Conservation (phyloP, 2,797 vertebrate species). For the Psittacula echo region DNA sequence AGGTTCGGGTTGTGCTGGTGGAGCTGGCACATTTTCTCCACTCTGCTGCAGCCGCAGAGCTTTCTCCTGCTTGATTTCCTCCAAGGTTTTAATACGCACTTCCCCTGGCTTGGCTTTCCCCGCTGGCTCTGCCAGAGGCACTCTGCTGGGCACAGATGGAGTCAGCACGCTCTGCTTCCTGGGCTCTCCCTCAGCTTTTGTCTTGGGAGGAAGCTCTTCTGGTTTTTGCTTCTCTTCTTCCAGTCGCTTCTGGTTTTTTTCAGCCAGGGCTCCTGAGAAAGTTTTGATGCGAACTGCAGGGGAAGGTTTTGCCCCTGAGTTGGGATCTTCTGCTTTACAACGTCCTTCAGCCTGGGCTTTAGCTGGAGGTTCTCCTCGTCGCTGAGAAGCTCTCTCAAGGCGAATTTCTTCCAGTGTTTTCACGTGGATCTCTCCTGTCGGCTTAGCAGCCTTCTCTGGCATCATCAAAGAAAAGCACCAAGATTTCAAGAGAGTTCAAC, state of each 20-base stretch:
- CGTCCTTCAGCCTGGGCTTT: conserved; percentile 57
- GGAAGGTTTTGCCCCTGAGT: conserved; percentile 2
- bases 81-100: conserved; percentile 89
- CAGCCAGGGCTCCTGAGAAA: conserved; percentile 81
- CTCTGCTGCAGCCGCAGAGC: conserved; percentile 80
- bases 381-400: conserved; percentile 84
- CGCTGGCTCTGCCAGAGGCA: conserved; percentile 27
- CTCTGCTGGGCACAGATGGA: not conserved
- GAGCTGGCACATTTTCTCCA: conserved; percentile 13
- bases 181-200: conserved; percentile 33
- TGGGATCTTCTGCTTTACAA: conserved; percentile 51
- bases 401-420: conserved; percentile 94
- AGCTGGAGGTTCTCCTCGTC: conserved; percentile 53
- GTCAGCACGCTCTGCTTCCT: conserved; percentile 9
- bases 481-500: not conserved
- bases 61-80: conserved; percentile 94
- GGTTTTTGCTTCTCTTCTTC: conserved; percentile 73
- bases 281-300: conserved; percentile 72
- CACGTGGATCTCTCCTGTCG: conserved; percentile 83
- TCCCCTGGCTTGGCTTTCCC: conserved; percentile 54
- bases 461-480: not conserved
- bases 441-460: conserved; percentile 70
- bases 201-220: conserved; percentile 41
- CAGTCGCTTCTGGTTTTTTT: conserved; percentile 80
- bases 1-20: conserved; percentile 44